Evolutionary conservation across 2,888 invertebrate species (phyloP).

Genomic region (Nematopogon swammerdamellus): DNA sequence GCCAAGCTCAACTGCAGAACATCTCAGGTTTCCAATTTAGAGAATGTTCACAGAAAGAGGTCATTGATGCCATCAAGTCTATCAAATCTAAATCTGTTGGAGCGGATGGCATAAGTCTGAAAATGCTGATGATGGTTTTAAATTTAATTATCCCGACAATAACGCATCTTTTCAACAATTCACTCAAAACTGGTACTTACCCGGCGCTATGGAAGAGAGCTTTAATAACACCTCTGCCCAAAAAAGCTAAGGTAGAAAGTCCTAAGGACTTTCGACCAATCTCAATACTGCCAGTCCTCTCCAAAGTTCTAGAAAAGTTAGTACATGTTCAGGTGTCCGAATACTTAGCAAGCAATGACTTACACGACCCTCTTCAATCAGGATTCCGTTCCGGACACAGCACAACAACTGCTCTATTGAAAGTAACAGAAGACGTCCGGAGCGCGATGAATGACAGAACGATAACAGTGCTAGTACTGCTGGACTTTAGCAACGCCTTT

Average conservation of each 20-base stretch:
- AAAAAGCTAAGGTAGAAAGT: not conserved
- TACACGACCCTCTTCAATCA: not conserved
- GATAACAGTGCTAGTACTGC: not conserved
- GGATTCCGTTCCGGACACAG: not conserved
- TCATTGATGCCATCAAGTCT: not conserved
- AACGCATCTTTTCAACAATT: not conserved
- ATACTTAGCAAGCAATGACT: not conserved
- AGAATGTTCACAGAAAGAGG: not conserved
- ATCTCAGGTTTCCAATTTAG: not conserved
- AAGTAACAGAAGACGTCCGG: not conserved
- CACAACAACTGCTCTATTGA: not conserved
- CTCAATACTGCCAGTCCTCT: not conserved
- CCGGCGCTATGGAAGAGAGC: not conserved
- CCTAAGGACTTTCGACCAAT: not conserved
- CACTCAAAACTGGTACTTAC: not conserved
- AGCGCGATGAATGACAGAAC: not conserved
- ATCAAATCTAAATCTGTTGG: not conserved
- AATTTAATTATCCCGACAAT: not conserved
- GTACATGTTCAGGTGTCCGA: not conserved
- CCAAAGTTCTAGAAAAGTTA: not conserved
- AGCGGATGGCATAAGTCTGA: not conserved
- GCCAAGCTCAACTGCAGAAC: not conserved
- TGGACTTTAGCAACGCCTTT: not conserved
- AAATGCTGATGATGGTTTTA: not conserved
- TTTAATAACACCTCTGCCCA: not conserved